Base-by-base conservation (phyloP, 2,797 vertebrate species). In the Pelobates cultripes region DNA sequence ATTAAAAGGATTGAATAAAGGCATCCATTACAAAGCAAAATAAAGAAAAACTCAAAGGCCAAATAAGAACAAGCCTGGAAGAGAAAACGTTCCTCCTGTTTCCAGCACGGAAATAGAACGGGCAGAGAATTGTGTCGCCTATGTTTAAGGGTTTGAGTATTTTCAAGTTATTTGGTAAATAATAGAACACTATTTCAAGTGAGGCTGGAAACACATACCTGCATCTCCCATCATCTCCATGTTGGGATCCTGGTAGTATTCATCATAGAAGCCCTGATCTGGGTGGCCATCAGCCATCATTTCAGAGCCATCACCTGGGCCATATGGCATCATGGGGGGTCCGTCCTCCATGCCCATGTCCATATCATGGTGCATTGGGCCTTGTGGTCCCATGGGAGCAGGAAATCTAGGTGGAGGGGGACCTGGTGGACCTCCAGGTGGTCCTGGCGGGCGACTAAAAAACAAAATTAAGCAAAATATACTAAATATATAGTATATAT, bases 191-290 rank as follows among this genome's bases (percentile, higher is more conserved):
- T 13, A 3, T 53, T 53, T 53, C 13, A 8, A 4, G 51, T 13
- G 2, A 15, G 57, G 57, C 12, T 10, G 57, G 14, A 8, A 14
- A 12, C 57, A 1, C 86, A 55, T 89, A 97, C 96, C 96, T 91
- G 96, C 87, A 15, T 93, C 90, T 42, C 90, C 91, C 63, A 90
- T 72, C 91, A 95, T 94, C n/a, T 92, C 90, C 89, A 96, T 88
- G 14, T 89, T 89, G 15, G 97, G 96, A 63, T 94, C 95, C 75
- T 94, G 96, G 90, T 95, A 97, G 89, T 96, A 97, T 84, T 91
- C 94, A 15, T 97, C 95, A 43, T 95, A 98, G 87, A 96, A 98
- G 80, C 94, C 95, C 51, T 90, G 94, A 0, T 90, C 88, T 1
- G 94, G 91, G 0, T 93, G 94, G 0, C 92, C 93, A 0, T 95